Base-by-base conservation (phyloP, 2,888 invertebrate genomes). In the Temnothorax rugatulus region DNA sequence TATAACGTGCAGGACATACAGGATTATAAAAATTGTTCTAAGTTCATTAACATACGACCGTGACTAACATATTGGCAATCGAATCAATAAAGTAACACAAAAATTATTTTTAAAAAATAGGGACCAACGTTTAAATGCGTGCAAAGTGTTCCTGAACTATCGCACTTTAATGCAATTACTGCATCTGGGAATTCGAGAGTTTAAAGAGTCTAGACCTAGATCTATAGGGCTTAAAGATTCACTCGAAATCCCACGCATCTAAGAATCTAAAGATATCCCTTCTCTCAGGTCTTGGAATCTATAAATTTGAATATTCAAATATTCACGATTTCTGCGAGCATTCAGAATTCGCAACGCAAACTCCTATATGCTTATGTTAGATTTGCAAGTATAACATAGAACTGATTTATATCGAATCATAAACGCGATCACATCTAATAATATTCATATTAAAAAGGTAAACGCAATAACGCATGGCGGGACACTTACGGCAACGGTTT, bases 21-120 rank as follows among this genome's bases (percentile, higher is more conserved):
- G 75, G 75, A 59, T 79, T 82, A 87, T 76, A 84, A 75, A 61
- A 71, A 52, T 84, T 59, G 59, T 74, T 82, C 75, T 61, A 54
- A 69, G 69, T 85, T 64, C 73, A 69, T 8, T 54, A 77, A 25
- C 1, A 41, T 50, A 11, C 21, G 11, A 50, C 5, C 63, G 13
- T 50, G n/a, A n/a, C 15, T 47, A 34, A 41, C 4, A 44, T 41
- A 41, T 29, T 38, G 4, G 13, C 11, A 61, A 38, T 11, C 2
- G 2, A 44, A 54, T 8, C 0, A 44, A 44, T 21, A 59, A 59
- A 66, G 21, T 18, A 57, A 50, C 11, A 34, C 13, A 21, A 82
- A 38, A 50, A 54, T 63, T 21, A 50, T 63, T 7, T n/a, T 11
- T 3, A 11, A 64, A 63, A 61, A 82, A 50, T 29, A 1, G 18